Percentiles rank a stretch among this genome's conserved stretches.
Evolutionary conservation across 2,113 vertebrate species (phyloP).

Genomic region (Halichoerus grypus): DNA sequence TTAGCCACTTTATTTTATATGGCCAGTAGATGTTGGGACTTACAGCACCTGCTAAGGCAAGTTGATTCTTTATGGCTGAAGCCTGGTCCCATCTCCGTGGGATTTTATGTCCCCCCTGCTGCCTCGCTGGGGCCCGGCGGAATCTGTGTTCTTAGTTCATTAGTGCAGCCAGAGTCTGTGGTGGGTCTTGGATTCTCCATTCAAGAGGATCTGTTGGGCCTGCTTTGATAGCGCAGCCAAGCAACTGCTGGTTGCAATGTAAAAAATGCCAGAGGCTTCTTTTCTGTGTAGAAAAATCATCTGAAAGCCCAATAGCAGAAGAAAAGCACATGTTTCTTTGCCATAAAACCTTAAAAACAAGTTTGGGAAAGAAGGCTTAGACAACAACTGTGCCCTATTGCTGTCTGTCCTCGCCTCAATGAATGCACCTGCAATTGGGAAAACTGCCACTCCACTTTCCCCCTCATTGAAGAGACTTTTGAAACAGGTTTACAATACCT

Average conservation of each 20-base stretch:
- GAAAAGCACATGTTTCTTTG: not conserved
- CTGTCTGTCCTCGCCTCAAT: not conserved
- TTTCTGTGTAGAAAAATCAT: slow-evolving; percentile 59
- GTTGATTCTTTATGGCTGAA: slow-evolving; percentile 86
- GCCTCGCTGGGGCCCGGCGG: slow-evolving; percentile 86
- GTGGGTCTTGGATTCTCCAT: slow-evolving; percentile 87
- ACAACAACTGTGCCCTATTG: not conserved
- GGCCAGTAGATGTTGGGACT: slow-evolving; percentile 88
- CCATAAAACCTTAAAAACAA: slow-evolving; percentile 58
- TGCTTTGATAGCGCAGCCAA: slow-evolving; percentile 90
- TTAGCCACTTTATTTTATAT: slow-evolving; percentile 88
- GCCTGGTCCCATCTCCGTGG: slow-evolving; percentile 77
- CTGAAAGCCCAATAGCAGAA: not conserved
- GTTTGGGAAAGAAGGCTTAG: slow-evolving; percentile 50
- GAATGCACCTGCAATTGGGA: not conserved
- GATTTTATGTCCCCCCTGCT: slow-evolving; percentile 86
- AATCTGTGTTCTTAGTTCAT: slow-evolving; percentile 85
- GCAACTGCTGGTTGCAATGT: slow-evolving; percentile 86
- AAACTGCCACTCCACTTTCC: not conserved
- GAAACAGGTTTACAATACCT: not conserved
- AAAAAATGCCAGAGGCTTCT: slow-evolving; percentile 85
- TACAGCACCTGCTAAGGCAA: slow-evolving; percentile 90
- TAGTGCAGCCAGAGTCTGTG: slow-evolving; percentile 85
- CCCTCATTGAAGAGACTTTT: not conserved
- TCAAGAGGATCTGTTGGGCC: slow-evolving; percentile 63